Percentiles rank a stretch among this genome's conserved stretches.
These are phyloP conservation scores for Acanthornis magna DNA, from an alignment of 2,797 vertebrate species.

Conservation along the genomic window DNA sequence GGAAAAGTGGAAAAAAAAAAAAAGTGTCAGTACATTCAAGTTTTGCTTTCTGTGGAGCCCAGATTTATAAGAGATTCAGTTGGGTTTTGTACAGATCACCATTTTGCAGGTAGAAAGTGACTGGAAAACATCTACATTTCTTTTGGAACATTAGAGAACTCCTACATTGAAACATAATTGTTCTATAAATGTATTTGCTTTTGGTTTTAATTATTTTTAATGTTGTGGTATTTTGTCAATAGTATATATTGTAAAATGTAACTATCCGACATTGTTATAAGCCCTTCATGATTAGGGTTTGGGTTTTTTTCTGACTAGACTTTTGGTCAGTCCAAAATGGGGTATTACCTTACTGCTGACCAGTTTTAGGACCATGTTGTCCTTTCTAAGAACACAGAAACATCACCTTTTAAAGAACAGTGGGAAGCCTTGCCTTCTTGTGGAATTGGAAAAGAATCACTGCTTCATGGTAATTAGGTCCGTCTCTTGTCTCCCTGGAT, in stretches of 20 bases:
- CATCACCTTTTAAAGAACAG: neutral
- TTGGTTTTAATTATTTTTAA: constrained; percentile 50
- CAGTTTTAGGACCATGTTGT: neutral
- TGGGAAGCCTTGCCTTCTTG: neutral
- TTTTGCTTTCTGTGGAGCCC: neutral
- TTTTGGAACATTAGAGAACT: neutral
- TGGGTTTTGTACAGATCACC: constrained; percentile 34
- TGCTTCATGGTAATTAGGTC: constrained; percentile 8
- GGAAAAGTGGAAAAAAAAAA: neutral
- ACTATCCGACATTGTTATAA: constrained; percentile 9
- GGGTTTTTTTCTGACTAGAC: neutral
- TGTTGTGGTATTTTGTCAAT: constrained; percentile 62
- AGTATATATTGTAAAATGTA: constrained; percentile 58
- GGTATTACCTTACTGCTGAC: neutral
- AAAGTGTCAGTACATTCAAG: neutral
- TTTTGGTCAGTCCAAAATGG: constrained; percentile 21
- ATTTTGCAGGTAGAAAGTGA: constrained; percentile 9
- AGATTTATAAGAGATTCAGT: neutral
- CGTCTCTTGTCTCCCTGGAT: constrained; percentile 9
- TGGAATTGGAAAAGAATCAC: neutral
- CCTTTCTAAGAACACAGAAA: neutral
- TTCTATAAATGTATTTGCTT: constrained; percentile 32
- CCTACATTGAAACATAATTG: neutral
- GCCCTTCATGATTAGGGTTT: neutral
- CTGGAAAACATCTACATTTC: neutral